Percentiles rank a stretch among this genome's conserved stretches.
These are phyloP conservation scores for Argyrosomus japonicus DNA, from an alignment of 2,113 vertebrate genomes.

Conservation along the genomic window DNA sequence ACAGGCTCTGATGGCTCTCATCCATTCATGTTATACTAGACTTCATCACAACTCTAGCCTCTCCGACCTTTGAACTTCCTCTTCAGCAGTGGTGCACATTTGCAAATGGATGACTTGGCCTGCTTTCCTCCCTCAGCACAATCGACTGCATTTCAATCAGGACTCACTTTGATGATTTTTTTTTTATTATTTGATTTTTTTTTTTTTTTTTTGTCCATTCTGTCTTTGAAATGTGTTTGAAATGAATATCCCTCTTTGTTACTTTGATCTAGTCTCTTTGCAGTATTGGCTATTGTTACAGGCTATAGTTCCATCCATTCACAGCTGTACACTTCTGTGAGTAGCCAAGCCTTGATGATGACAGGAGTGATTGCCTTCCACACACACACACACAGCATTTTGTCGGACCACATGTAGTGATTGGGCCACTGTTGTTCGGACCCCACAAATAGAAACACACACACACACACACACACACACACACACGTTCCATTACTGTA, in stretches of 20 bases:
- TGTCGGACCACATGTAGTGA: too few species aligned
- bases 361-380: background rate
- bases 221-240: constrained; percentile 58
- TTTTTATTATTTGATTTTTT: background rate
- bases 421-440: too few species aligned
- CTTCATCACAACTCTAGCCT: constrained; percentile 23
- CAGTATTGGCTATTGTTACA: constrained; percentile 34
- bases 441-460: background rate
- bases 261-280: constrained; percentile 55
- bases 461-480: background rate
- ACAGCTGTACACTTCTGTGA: constrained; percentile 24
- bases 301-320: constrained; percentile 23
- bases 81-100: constrained; percentile 16
- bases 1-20: background rate
- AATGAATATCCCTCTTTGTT: constrained; percentile 48
- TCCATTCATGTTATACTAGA: background rate
- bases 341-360: constrained; percentile 25
- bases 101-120: constrained; percentile 46
- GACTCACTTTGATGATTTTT: constrained; percentile 37
- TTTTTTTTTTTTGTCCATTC: constrained; percentile 24
- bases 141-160: constrained; percentile 36
- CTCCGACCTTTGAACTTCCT: constrained; percentile 33
- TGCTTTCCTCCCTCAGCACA: background rate
- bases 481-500: too few species aligned
- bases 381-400: background rate